Conservation (phyloP, 1,140 invertebrate genomes). For the Drosophila pallidifrons region DNA sequence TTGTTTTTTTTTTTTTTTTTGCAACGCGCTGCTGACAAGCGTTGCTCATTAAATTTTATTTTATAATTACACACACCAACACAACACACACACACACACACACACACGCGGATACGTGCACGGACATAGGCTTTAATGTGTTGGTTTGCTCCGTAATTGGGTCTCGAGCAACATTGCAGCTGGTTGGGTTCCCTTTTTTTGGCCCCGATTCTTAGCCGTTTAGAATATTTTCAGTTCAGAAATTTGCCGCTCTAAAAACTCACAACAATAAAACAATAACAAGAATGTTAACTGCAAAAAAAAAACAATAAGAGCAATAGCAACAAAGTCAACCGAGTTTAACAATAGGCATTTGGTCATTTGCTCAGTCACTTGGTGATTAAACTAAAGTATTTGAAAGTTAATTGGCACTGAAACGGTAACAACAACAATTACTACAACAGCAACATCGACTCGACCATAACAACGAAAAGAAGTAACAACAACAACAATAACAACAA, state of each 20-base stretch:
- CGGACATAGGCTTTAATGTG: conserved; percentile 56
- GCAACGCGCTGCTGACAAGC: conserved; percentile 67
- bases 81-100: conserved; percentile 43
- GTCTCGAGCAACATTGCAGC: conserved; percentile 48
- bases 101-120: conserved; percentile 16
- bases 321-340: conserved; percentile 21
- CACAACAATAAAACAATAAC: too few relatives aligned
- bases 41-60: conserved; percentile 83
- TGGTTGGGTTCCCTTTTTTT: conserved; percentile 42
- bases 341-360: conserved; percentile 31
- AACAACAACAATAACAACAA: conserved; percentile 1
- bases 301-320: conserved; percentile 46
- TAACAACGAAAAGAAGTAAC: conserved; percentile 37
- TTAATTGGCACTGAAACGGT: conserved; percentile 72
- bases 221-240: conserved; percentile 51
- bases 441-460: neutral
- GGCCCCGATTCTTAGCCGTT: conserved; percentile 37
- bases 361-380: conserved; percentile 67
- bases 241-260: conserved; percentile 38
- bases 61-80: conserved; percentile 82
- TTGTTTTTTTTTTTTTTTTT: conserved; percentile 47
- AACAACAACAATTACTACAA: conserved; percentile 26
- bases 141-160: conserved; percentile 69
- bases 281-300: conserved; percentile 15
- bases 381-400: conserved; percentile 82